Base-by-base conservation (phyloP, 2,888 invertebrate species). In the Griposia aprilina region DNA sequence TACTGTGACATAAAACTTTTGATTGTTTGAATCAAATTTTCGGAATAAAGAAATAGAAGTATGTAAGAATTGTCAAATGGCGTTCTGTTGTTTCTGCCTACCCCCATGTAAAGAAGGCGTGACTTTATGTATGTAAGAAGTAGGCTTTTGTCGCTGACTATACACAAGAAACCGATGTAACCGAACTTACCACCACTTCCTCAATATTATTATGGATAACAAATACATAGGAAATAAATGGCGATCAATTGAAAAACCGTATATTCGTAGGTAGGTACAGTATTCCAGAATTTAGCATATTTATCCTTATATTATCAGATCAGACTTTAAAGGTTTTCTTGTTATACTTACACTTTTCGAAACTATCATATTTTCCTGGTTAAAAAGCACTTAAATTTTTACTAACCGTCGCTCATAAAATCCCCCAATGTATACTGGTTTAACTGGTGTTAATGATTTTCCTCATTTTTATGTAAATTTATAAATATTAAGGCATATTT, bases 381-480 rank as follows among this genome's bases (percentile, higher is more conserved):
- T 60, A 17, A 6, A 55, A 71, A 82, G 50, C 48, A 63, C 20
- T 20, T 50, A 23, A 30, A 13, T 57, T 66, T 52, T 68, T 45
- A 65, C 67, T 15, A 60, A 65, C n/a, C 20, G 63, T 50, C 55
- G 30, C 63, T 76, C 41, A 41, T 66, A 62, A 81, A 81, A 76
- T 69, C 13, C 10, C 41, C 55, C 48, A 60, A 20, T 45, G 57
- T 57, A 41, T 66, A 77, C 86, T 78, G 63, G 85, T 79, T 65
- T 70, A 60, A 75, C 77, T 26, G 63, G 83, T 84, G 75, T 84
- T 72, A 50, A 80, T 30, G 26, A 84, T 87, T 87, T 89, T 87
- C 85, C 88, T 87, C 50, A 75, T 89, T 69, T 55, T 50, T 79
- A 80, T 77, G 65, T 74, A 76, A 80, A 76, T 45, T 74, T n/a